phyloP scores from a whole-genome alignment of 2,113 vertebrate genomes.

The Chlorodrepanis virens region DNA sequence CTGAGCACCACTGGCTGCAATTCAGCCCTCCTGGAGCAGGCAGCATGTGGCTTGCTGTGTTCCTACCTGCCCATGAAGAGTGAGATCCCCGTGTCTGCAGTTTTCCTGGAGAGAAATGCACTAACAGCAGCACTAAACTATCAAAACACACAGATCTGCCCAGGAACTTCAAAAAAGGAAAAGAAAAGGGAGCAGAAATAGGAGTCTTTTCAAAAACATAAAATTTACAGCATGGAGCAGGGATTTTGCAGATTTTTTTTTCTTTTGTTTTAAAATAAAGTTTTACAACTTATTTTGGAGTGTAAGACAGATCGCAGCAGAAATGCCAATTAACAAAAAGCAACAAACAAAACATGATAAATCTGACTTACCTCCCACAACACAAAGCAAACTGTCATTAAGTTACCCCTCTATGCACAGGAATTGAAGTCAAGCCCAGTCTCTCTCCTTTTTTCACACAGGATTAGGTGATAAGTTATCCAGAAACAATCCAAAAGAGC shows the following conservation, averaged over 20 bases:
- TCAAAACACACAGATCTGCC: background rate
- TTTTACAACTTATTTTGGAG: background rate
- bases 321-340: background rate
- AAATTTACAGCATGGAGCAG: background rate
- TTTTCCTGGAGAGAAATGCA: background rate
- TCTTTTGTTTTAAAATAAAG: background rate
- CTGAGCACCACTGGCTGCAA: background rate
- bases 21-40: background rate
- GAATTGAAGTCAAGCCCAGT: slow-evolving; percentile 41
- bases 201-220: background rate
- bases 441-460: slow-evolving; percentile 33
- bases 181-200: background rate
- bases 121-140: background rate
- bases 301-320: background rate
- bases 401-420: background rate
- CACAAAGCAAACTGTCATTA: slow-evolving; percentile 42
- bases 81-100: background rate
- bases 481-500: slow-evolving; percentile 16
- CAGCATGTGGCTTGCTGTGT: background rate
- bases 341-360: background rate
- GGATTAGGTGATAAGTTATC: slow-evolving; percentile 46
- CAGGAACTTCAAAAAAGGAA: background rate
- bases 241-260: background rate
- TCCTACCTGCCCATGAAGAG: background rate
- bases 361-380: slow-evolving; percentile 36